These are phyloP conservation scores for Lithobates pipiens DNA, from an alignment of 2,797 vertebrate genomes.

Conservation along the genomic window DNA sequence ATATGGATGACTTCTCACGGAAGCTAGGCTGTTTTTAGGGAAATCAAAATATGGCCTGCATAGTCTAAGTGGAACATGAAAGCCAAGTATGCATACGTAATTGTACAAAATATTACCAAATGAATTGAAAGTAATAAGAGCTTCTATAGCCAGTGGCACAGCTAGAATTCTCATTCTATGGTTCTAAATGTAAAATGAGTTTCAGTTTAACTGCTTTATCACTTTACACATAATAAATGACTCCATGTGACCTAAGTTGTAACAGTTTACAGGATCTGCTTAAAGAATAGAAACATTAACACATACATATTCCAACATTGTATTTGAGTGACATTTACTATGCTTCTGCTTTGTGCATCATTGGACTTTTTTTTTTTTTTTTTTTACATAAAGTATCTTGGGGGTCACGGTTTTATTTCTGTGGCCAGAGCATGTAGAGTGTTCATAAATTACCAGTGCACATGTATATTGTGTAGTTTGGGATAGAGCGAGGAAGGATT, in stretches of 20 bases:
- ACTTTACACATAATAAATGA: not conserved
- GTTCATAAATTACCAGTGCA: no score
- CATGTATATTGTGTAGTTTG: no score
- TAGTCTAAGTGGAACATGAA: constrained; percentile 13
- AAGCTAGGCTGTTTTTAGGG: constrained; percentile 1
- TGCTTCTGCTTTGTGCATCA: no score
- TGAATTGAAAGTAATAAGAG: not conserved
- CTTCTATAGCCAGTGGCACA: not conserved
- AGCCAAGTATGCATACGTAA: constrained; percentile 21
- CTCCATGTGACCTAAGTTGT: not conserved
- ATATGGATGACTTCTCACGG: constrained; percentile 40
- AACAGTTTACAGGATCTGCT: not conserved
- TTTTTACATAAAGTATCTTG: no score
- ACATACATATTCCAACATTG: no score
- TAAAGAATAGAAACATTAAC: not conserved
- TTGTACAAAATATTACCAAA: constrained; percentile 2
- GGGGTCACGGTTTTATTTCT: no score
- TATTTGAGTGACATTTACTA: no score
- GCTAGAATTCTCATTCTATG: not conserved
- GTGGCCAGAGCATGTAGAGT: no score
- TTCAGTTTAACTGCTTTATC: not conserved
- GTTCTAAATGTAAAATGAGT: not conserved
- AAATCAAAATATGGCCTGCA: constrained; percentile 11
- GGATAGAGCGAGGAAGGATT: no score
- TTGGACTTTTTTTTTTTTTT: no score